Percentiles rank a stretch among this genome's conserved stretches.
Conservation (phyloP, 2,797 vertebrate genomes). For the Danio jaintianensis region DNA sequence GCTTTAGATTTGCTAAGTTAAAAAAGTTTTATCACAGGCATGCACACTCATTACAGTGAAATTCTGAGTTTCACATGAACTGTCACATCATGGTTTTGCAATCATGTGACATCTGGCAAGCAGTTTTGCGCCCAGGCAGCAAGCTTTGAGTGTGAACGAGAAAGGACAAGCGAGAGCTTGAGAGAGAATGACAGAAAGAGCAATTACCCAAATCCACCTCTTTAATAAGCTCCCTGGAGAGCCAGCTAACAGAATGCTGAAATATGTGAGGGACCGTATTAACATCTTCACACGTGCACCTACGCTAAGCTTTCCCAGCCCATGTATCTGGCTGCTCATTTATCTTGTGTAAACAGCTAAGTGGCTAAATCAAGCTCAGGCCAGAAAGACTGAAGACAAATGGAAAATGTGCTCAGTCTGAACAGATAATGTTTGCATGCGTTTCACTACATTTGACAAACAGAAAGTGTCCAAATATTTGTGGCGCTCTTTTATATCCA, state of each 20-base stretch:
- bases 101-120: constrained; percentile 21
- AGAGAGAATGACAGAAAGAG: constrained; percentile 10
- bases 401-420: not conserved
- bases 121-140: not conserved
- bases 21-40: constrained; percentile 2
- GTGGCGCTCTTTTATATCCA: not conserved
- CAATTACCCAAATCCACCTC: constrained; percentile 29
- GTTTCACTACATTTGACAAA: not conserved
- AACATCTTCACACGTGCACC: constrained; percentile 26
- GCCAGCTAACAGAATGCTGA: not conserved
- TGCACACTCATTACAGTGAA: not conserved
- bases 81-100: not conserved
- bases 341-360: constrained; percentile 27
- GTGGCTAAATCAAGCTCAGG: constrained; percentile 2
- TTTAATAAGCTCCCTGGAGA: constrained; percentile 41
- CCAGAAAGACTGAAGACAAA: not conserved
- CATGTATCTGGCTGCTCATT: constrained; percentile 19
- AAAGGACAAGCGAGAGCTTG: not conserved
- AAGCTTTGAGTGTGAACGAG: not conserved
- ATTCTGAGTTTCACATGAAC: constrained; percentile 12
- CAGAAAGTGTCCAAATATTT: not conserved
- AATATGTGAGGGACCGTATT: constrained; percentile 37
- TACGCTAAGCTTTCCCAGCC: constrained; percentile 9
- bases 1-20: constrained; percentile 59
- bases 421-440: not conserved